Percentiles rank a stretch among this genome's conserved stretches.
phyloP scores from a whole-genome alignment of 2,113 vertebrate species.

The Chlamydotis undulata region DNA sequence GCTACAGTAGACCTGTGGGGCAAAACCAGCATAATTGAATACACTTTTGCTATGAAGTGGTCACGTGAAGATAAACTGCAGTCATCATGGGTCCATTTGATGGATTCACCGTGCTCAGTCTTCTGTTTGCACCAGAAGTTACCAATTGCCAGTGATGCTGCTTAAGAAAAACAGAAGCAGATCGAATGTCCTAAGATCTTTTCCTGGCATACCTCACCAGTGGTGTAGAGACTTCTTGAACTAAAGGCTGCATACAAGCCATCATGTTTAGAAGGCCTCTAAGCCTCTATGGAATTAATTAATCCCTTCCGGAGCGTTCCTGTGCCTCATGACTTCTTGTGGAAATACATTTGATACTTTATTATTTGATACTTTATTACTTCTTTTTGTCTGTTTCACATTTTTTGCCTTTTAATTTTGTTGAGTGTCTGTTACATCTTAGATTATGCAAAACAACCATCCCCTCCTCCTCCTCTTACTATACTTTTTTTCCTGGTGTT shows the following conservation, averaged over 20 bases:
- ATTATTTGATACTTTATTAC: neutral
- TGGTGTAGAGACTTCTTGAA: neutral
- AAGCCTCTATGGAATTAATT: neutral
- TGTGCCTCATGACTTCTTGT: neutral
- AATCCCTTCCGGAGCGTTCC: neutral
- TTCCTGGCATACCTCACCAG: neutral
- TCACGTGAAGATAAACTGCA: neutral
- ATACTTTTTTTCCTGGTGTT: neutral
- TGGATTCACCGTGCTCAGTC: neutral
- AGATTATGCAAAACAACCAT: neutral
- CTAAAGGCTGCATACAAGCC: neutral
- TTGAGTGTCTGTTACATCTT: neutral
- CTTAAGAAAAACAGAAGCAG: neutral
- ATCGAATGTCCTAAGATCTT: neutral
- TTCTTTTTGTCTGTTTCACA: neutral
- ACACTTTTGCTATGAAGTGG: neutral
- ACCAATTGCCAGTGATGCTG: neutral
- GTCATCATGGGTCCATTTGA: neutral
- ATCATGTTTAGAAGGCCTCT: neutral
- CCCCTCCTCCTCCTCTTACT: neutral
- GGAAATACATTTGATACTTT: neutral
- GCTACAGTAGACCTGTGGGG: constrained; percentile 84
- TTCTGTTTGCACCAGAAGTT: neutral
- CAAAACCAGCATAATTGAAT: neutral
- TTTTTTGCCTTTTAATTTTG: neutral